Conservation (phyloP, 2,888 invertebrate species). For the Epinotia demarniana region DNA sequence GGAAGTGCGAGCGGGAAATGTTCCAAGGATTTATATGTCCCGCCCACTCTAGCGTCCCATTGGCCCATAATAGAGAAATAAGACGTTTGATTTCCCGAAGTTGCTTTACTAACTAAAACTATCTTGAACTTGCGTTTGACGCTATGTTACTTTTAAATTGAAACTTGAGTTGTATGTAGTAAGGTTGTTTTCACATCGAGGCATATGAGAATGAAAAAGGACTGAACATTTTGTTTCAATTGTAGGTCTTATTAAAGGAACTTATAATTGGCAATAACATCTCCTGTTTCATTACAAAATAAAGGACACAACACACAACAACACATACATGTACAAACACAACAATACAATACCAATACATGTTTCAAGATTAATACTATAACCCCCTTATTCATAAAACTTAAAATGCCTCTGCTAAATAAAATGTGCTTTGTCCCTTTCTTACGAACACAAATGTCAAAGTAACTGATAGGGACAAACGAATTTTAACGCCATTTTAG, state of each 20-base stretch:
- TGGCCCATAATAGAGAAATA: constrained; percentile 22
- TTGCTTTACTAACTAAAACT: constrained; percentile 27
- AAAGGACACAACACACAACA: no score
- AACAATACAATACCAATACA: no score
- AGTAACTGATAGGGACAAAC: no score
- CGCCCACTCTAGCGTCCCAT: constrained; percentile 32
- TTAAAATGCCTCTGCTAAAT: no score
- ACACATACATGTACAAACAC: no score
- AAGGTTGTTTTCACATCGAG: not conserved
- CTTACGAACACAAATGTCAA: no score
- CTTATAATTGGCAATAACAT: not conserved
- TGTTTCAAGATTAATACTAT: not conserved
- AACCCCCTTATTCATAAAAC: no score
- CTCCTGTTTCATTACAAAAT: not conserved
- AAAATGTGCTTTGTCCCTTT: no score
- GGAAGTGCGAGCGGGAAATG: constrained; percentile 28
- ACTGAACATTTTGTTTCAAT: not conserved
- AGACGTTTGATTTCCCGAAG: constrained; percentile 32
- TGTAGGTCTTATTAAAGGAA: not conserved
- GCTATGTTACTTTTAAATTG: not conserved
- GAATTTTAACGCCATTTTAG: no score
- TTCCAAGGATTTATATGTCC: constrained; percentile 28
- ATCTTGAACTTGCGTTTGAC: constrained; percentile 1
- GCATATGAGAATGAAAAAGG: not conserved
- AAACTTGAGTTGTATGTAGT: not conserved